A percentile compares a stretch with the other conserved stretches of the same genome.
Evolutionary conservation across 2,797 vertebrate species (phyloP).

Genomic region (Peromyscus nudipes): DNA sequence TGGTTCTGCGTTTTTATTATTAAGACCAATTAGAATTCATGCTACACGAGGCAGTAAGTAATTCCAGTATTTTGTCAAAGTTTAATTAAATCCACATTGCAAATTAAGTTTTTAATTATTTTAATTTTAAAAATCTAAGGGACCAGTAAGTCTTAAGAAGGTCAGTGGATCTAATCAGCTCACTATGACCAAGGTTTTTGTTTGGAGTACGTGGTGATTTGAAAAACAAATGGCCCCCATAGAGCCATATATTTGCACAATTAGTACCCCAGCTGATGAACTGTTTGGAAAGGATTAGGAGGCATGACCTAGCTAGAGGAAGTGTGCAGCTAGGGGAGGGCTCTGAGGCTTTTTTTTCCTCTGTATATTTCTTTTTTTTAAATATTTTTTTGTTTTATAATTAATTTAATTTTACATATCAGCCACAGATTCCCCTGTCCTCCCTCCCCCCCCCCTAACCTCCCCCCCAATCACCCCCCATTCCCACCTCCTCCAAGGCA

Average conservation of each 20-base stretch:
- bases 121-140: neutral
- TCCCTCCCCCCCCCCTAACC: too few relatives aligned
- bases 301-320: neutral
- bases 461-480: too few relatives aligned
- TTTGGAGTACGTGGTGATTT: neutral
- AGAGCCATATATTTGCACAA: neutral
- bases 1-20: too few relatives aligned
- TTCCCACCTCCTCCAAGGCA: too few relatives aligned
- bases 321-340: neutral
- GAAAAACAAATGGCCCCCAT: too few relatives aligned
- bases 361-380: too few relatives aligned
- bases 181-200: neutral
- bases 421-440: too few relatives aligned
- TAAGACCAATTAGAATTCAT: too few relatives aligned
- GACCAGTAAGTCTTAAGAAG: neutral
- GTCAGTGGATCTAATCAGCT: neutral
- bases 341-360: neutral
- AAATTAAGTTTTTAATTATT: neutral
- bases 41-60: neutral
- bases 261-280: neutral
- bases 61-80: constrained; percentile 42
- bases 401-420: too few relatives aligned
- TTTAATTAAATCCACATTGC: constrained; percentile 1
- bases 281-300: neutral
- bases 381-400: too few relatives aligned